A percentile compares a stretch with the other conserved stretches of the same genome.
phyloP scores from a whole-genome alignment of 2,888 invertebrate species.

The Sphaerophoria rueppellii region DNA sequence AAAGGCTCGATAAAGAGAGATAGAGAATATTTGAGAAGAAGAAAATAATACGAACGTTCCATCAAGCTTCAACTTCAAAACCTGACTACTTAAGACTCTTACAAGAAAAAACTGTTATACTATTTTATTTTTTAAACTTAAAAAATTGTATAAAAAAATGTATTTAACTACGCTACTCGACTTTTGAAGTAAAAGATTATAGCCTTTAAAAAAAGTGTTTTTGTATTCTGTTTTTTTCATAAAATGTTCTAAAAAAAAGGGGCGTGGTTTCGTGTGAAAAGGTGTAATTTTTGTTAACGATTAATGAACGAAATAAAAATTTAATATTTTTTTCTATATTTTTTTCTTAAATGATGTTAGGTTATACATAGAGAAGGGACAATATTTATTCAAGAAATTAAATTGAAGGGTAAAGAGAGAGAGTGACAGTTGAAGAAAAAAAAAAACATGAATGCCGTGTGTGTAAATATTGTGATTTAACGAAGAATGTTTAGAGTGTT shows the following conservation, averaged over 20 bases:
- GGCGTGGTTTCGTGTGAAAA: constrained; percentile 14
- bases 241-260: not conserved
- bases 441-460: constrained; percentile 75
- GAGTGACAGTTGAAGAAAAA: not conserved
- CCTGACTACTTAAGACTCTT: not conserved
- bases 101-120: constrained; percentile 1
- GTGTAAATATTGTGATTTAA: constrained; percentile 74
- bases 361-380: not conserved
- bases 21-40: not conserved
- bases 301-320: constrained; percentile 1
- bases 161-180: constrained; percentile 25
- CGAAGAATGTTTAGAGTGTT: constrained; percentile 27
- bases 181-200: not conserved
- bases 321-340: not conserved
- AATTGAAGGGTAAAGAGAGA: not conserved
- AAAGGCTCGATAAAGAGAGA: constrained; percentile 33
- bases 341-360: too few relatives aligned
- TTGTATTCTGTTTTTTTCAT: not conserved
- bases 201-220: not conserved
- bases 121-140: constrained; percentile 4
- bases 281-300: not conserved
- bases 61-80: constrained; percentile 37
- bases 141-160: constrained; percentile 27
- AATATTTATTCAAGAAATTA: not conserved
- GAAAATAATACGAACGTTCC: not conserved